phyloP scores from a whole-genome alignment of 2,113 vertebrate genomes.

The Phasianus colchicus region DNA sequence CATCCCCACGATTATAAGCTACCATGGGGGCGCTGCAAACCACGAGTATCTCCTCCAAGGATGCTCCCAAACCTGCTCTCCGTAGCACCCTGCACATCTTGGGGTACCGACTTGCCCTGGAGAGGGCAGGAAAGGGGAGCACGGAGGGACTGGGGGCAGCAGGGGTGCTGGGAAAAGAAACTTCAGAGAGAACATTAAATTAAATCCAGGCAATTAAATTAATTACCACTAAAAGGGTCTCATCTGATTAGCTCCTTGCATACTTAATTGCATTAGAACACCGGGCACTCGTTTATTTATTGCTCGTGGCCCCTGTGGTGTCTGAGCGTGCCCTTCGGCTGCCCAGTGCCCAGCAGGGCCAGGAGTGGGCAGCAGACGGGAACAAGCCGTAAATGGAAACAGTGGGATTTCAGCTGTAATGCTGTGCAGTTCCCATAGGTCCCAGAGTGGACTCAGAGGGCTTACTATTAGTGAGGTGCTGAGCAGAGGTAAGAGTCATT shows the following conservation, averaged over 20 bases:
- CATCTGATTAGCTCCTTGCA: conserved; percentile 64
- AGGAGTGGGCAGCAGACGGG: neutral
- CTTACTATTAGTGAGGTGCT: conserved; percentile 17
- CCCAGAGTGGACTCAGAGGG: neutral
- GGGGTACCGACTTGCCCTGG: neutral
- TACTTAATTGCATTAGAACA: conserved; percentile 45
- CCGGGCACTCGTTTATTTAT: neutral
- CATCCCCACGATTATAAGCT: neutral
- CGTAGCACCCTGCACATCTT: fast-evolving
- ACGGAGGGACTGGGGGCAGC: neutral
- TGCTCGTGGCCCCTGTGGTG: neutral
- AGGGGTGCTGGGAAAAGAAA: neutral
- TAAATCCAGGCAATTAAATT: conserved; percentile 64
- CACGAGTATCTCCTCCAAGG: fast-evolving
- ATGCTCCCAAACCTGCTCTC: neutral
- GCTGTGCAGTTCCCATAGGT: neutral
- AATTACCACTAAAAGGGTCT: conserved; percentile 53
- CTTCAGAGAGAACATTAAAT: neutral
- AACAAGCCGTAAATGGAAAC: neutral
- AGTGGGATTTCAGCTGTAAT: neutral
- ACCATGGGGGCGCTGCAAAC: neutral
- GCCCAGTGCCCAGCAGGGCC: neutral
- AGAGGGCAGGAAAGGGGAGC: neutral
- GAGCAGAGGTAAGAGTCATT: conserved; percentile 33
- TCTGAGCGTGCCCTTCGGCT: neutral